These are phyloP conservation scores for Amblyopsis hoosieri DNA, from an alignment of 2,797 vertebrate species.

Conservation along the genomic window DNA sequence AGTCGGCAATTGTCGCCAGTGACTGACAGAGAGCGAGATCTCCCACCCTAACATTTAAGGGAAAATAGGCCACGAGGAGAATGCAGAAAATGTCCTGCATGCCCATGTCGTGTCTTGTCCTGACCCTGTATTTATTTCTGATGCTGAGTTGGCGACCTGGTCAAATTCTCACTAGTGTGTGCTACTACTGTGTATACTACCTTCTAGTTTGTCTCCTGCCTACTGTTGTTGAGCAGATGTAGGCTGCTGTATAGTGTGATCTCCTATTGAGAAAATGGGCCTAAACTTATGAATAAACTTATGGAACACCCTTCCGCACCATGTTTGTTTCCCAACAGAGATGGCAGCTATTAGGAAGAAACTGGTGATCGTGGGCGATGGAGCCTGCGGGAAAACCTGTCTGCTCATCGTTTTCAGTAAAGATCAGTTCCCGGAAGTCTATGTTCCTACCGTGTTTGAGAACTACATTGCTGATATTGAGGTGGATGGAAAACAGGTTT, in stretches of 20 bases:
- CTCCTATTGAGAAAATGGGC: background rate
- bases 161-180: too few species aligned
- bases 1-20: too few species aligned
- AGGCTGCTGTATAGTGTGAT: background rate
- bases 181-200: too few species aligned
- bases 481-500: constrained; percentile 95
- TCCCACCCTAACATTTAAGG: too few species aligned
- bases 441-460: constrained; percentile 96
- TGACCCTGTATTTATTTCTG: too few species aligned
- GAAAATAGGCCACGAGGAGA: too few species aligned
- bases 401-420: constrained; percentile 98
- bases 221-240: too few species aligned
- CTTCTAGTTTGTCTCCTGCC: too few species aligned
- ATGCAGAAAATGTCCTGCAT: too few species aligned
- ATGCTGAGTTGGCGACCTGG: too few species aligned
- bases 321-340: constrained; percentile 64
- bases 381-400: constrained; percentile 97
- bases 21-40: too few species aligned
- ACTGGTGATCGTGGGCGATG: constrained; percentile 97
- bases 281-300: background rate
- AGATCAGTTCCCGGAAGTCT: constrained; percentile 97
- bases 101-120: too few species aligned
- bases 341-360: constrained; percentile 98
- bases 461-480: constrained; percentile 99
- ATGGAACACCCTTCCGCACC: background rate